Conservation (phyloP, 2,888 invertebrate genomes). For the Archaeoteleia sp. region DNA sequence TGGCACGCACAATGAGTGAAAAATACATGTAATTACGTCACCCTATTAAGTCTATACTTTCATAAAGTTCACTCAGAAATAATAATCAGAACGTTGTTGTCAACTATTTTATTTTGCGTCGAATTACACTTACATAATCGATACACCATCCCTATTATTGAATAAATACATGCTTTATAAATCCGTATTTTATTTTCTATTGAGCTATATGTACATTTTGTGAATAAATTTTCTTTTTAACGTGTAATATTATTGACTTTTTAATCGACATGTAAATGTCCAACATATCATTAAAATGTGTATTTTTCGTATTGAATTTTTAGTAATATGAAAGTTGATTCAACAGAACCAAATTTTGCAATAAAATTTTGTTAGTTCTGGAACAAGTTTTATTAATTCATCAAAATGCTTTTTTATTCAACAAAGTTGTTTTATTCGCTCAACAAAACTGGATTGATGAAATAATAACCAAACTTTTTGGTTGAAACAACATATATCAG, state of each 20-base stretch:
- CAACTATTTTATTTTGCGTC: background rate
- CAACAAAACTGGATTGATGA: no score
- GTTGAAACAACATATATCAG: no score
- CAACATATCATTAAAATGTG: no score
- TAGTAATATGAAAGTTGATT: no score
- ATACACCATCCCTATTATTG: background rate
- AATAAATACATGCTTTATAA: background rate
- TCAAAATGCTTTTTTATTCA: no score
- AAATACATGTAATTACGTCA: background rate
- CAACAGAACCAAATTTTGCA: no score
- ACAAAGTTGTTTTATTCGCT: no score
- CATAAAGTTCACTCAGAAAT: background rate
- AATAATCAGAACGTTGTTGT: background rate
- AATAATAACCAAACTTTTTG: no score
- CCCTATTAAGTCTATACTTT: background rate
- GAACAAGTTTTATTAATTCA: no score
- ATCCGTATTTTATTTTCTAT: slow-evolving; percentile 1
- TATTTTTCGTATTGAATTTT: no score
- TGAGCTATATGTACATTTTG: slow-evolving; percentile 2
- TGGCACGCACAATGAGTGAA: slow-evolving; percentile 3
- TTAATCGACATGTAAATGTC: no score
- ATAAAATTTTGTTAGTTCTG: no score
- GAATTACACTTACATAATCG: background rate
- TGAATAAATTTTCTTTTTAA: slow-evolving; percentile 5
- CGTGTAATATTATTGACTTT: background rate